Evolutionary conservation across 2,888 invertebrate species (phyloP).

Genomic region (Anthrax anthrax): DNA sequence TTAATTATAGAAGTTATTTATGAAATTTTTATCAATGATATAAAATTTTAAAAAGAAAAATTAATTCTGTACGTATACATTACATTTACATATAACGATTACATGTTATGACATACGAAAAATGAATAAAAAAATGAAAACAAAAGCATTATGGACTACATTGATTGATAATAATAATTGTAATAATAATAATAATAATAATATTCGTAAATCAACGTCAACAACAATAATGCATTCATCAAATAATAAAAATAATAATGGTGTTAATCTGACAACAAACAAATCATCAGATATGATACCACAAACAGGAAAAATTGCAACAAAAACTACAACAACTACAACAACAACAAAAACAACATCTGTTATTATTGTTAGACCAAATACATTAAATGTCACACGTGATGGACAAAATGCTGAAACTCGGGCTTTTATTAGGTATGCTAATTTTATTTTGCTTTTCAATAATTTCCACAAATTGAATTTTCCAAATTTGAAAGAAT

Average conservation of each 20-base stretch:
- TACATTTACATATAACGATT: too few species aligned
- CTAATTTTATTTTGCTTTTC: too few species aligned
- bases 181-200: neutral
- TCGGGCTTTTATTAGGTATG: constrained; percentile 32
- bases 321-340: constrained; percentile 2
- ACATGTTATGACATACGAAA: too few species aligned
- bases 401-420: constrained; percentile 30
- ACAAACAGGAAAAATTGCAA: neutral
- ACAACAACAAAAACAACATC: constrained; percentile 3
- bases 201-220: constrained; percentile 2
- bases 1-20: too few species aligned
- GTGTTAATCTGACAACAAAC: too few species aligned
- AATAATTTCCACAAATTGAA: too few species aligned
- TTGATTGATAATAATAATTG: constrained; percentile 2
- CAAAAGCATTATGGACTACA: constrained; percentile 5
- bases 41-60: too few species aligned
- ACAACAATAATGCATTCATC: constrained; percentile 2
- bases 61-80: too few species aligned
- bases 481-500: too few species aligned
- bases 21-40: too few species aligned
- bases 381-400: constrained; percentile 29
- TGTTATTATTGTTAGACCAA: constrained; percentile 18
- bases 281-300: neutral
- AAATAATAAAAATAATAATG: too few species aligned
- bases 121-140: constrained; percentile 6